Percentiles rank a stretch among this genome's conserved stretches.
phyloP scores from a whole-genome alignment of 1,140 invertebrate genomes.

The Cydia splendana region DNA sequence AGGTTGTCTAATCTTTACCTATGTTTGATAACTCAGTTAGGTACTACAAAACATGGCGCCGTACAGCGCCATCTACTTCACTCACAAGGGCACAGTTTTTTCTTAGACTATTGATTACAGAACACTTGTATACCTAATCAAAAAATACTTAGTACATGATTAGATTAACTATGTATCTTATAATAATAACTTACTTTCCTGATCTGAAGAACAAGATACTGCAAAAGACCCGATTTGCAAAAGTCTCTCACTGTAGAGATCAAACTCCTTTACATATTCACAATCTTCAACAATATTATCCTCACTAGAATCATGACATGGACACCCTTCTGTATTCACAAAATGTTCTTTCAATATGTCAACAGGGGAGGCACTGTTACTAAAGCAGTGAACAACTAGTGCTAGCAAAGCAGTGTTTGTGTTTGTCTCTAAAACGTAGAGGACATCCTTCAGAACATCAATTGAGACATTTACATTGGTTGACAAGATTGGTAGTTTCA shows the following conservation, averaged over 20 bases:
- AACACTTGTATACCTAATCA: no score
- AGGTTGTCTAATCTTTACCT: no score
- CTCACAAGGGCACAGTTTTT: no score
- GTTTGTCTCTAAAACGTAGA: conserved; percentile 71
- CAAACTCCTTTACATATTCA: conserved; percentile 81
- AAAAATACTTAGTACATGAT: no score
- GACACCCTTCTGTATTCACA: conserved; percentile 45
- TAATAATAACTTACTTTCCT: conserved; percentile 73
- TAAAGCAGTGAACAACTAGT: conserved; percentile 68
- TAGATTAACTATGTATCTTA: no score
- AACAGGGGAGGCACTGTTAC: conserved; percentile 53
- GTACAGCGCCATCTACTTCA: no score
- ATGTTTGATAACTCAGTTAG: no score
- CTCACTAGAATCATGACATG: conserved; percentile 42
- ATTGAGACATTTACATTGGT: conserved; percentile 68
- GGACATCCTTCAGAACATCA: conserved; percentile 69
- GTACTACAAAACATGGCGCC: no score
- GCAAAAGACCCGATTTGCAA: conserved; percentile 85
- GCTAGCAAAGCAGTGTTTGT: conserved; percentile 69
- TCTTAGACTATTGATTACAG: no score
- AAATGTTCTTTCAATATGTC: conserved; percentile 60
- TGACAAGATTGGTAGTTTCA: conserved; percentile 66
- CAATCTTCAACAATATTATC: conserved; percentile 55
- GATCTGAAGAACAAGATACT: conserved; percentile 83
- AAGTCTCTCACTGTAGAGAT: conserved; percentile 83